These are phyloP conservation scores for Megaptera novaeangliae DNA, from an alignment of 2,113 vertebrate genomes.

Conservation along the genomic window DNA sequence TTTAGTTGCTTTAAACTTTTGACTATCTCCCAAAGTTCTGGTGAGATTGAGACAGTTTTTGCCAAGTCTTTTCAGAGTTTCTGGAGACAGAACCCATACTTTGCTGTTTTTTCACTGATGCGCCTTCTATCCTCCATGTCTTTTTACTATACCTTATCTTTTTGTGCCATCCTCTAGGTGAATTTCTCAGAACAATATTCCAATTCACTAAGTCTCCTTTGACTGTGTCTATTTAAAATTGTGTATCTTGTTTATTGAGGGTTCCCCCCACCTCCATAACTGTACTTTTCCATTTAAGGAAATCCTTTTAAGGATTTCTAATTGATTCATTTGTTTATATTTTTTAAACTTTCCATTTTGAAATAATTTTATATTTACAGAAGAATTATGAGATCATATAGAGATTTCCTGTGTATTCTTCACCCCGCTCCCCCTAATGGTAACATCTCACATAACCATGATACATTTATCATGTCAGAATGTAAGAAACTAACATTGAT, in stretches of 20 bases:
- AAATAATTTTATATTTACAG: not conserved
- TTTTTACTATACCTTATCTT: not conserved
- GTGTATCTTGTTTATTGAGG: not conserved
- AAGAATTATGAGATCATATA: not conserved
- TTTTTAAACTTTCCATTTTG: not conserved
- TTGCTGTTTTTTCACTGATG: not conserved
- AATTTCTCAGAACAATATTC: not conserved
- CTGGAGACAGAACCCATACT: not conserved
- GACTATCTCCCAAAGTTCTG: not conserved
- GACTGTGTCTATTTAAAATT: not conserved
- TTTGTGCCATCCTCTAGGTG: not conserved
- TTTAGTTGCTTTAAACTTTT: too few relatives aligned
- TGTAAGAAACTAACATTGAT: not conserved
- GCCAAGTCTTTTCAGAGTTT: not conserved
- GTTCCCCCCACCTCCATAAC: not conserved
- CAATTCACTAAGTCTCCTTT: not conserved
- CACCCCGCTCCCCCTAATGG: not conserved
- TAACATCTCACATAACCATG: not conserved
- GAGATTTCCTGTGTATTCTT: not conserved
- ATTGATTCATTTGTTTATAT: not conserved
- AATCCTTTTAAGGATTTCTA: not conserved
- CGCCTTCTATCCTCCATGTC: not conserved
- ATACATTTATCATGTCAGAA: not conserved
- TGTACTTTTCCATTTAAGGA: not conserved
- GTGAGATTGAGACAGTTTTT: not conserved